phyloP scores from a whole-genome alignment of 2,113 vertebrate genomes.

The Agapornis roseicollis region DNA sequence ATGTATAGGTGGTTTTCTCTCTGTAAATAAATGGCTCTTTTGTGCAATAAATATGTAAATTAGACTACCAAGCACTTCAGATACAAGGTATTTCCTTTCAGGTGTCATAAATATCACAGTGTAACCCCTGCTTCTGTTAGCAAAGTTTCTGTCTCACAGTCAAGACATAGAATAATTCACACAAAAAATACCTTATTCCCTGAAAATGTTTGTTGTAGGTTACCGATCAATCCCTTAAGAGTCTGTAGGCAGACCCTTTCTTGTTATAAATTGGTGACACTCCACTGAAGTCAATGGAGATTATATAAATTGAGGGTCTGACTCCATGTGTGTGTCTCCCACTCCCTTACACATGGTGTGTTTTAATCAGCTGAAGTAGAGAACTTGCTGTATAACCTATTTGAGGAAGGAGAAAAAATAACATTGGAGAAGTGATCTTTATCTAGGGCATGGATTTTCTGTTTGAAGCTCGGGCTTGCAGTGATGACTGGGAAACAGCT shows the following conservation, averaged over 20 bases:
- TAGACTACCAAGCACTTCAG: not conserved
- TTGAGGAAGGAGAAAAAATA: constrained; percentile 19
- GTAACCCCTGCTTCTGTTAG: not conserved
- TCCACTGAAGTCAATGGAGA: not conserved
- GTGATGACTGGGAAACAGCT: constrained; percentile 9
- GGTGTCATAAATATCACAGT: not conserved
- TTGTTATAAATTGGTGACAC: constrained; percentile 3
- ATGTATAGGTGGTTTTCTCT: not conserved
- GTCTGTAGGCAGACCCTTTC: not conserved
- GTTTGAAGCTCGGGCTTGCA: not conserved
- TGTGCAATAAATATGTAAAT: not conserved
- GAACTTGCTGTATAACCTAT: not conserved
- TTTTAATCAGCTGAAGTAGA: constrained; percentile 12
- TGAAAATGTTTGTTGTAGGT: not conserved
- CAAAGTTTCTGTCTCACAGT: not conserved
- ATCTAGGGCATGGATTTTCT: constrained; percentile 37
- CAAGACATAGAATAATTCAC: not conserved
- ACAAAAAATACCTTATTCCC: constrained; percentile 3
- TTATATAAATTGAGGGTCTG: constrained; percentile 22
- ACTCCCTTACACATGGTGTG: not conserved
- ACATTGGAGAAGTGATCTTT: constrained; percentile 19
- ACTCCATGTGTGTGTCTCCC: constrained; percentile 21
- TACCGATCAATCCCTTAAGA: not conserved
- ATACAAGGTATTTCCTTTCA: not conserved
- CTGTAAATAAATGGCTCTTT: not conserved